A percentile compares a stretch with the other conserved stretches of the same genome.
These are phyloP conservation scores for Phyllotreta striolata DNA, from an alignment of 2,888 invertebrate species.

Conservation along the genomic window DNA sequence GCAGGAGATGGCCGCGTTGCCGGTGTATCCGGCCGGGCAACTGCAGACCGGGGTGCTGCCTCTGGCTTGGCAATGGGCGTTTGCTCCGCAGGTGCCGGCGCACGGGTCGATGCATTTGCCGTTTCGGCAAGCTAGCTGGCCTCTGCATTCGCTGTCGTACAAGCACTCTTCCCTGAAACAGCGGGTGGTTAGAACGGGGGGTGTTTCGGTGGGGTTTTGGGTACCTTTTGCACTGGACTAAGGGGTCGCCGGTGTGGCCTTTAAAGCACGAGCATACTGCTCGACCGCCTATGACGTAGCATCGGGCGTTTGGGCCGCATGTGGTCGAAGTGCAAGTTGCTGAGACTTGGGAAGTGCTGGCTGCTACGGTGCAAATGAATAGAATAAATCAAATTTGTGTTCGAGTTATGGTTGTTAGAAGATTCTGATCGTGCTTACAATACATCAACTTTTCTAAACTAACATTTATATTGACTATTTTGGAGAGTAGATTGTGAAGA, in stretches of 20 bases:
- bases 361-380: no score
- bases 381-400: neutral
- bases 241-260: slow-evolving; percentile 82
- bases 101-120: slow-evolving; percentile 84
- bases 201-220: slow-evolving; percentile 54
- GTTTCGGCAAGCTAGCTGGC: slow-evolving; percentile 75
- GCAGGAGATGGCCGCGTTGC: slow-evolving; percentile 79
- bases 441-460: no score
- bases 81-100: slow-evolving; percentile 75
- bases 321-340: slow-evolving; percentile 65
- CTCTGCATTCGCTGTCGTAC: slow-evolving; percentile 80
- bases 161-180: slow-evolving; percentile 54
- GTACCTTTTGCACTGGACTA: slow-evolving; percentile 70
- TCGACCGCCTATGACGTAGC: slow-evolving; percentile 69
- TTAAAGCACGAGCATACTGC: slow-evolving; percentile 83
- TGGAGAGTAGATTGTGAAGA: no score
- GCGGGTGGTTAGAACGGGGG: neutral
- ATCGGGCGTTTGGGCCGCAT: slow-evolving; percentile 74
- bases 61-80: slow-evolving; percentile 79
- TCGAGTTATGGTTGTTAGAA: no score
- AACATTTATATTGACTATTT: no score
- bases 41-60: slow-evolving; percentile 82
- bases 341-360: slow-evolving; percentile 41
- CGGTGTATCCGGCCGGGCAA: slow-evolving; percentile 80
- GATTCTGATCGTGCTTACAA: no score